phyloP scores from a whole-genome alignment of 2,797 vertebrate genomes.

The Sebastes reedi region DNA sequence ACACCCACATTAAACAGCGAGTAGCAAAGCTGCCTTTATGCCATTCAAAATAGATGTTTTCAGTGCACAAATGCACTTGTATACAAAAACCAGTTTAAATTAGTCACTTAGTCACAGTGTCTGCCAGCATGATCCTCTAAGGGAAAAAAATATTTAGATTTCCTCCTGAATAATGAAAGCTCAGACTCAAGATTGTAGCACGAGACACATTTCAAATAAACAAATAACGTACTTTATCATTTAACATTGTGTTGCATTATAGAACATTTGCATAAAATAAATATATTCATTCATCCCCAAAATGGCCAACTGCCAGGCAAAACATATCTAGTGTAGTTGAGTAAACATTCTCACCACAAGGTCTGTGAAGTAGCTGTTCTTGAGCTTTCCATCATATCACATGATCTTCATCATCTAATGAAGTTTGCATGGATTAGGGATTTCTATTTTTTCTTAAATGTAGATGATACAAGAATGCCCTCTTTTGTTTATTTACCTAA shows the following conservation, averaged over 20 bases:
- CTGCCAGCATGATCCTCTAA: constrained; percentile 4
- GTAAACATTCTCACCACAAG: background rate
- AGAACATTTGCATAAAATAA: background rate
- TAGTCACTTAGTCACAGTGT: constrained; percentile 22
- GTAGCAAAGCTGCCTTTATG: constrained; percentile 28
- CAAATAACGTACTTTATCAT: background rate
- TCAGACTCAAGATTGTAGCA: background rate
- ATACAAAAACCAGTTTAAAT: constrained; percentile 29
- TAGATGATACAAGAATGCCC: background rate
- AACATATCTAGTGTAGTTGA: background rate
- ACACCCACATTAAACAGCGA: constrained; percentile 26
- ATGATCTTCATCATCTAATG: background rate
- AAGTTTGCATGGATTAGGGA: background rate
- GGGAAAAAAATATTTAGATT: background rate
- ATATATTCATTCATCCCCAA: background rate
- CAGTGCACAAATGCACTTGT: constrained; percentile 3
- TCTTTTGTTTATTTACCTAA: background rate
- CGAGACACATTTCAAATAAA: background rate
- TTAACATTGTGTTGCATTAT: background rate
- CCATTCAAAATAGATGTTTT: constrained; percentile 31
- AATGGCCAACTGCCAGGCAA: background rate
- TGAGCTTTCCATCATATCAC: background rate
- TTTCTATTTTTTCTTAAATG: background rate
- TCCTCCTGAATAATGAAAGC: background rate
- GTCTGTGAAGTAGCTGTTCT: background rate